phyloP scores from a whole-genome alignment of 2,888 invertebrate genomes.

The Cephus nigrinus region DNA sequence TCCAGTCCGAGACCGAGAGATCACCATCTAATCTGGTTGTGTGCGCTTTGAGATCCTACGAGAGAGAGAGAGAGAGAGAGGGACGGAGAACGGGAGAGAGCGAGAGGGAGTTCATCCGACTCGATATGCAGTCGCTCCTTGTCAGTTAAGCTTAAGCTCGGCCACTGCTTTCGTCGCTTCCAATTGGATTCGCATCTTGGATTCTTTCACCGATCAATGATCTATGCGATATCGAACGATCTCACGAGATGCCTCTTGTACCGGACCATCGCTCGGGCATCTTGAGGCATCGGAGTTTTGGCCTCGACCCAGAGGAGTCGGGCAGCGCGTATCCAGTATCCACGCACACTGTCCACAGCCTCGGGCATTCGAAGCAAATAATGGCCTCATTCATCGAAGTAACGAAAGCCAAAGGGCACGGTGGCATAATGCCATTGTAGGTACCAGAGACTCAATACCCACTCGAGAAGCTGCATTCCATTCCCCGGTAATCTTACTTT shows the following conservation, averaged over 20 bases:
- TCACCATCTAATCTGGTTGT: conserved; percentile 53
- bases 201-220: neutral
- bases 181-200: neutral
- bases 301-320: neutral
- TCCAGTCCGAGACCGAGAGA: conserved; percentile 39
- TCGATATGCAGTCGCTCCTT: neutral
- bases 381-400: conserved; percentile 48
- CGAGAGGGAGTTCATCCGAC: conserved; percentile 32
- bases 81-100: conserved; percentile 12
- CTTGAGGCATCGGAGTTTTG: neutral
- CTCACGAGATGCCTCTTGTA: neutral
- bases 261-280: neutral
- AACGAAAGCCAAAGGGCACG: conserved; percentile 39
- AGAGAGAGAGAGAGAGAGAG: conserved; percentile 11
- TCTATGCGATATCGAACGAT: neutral
- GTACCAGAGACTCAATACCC: conserved; percentile 41
- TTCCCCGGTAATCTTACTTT: conserved; percentile 35
- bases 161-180: neutral
- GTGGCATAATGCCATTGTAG: conserved; percentile 47
- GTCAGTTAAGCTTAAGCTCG: neutral
- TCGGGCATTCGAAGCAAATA: conserved; percentile 48
- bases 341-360: conserved; percentile 9
- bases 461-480: conserved; percentile 44
- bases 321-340: neutral
- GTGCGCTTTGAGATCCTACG: neutral